Conservation (phyloP, 2,888 invertebrate species). For the Eueremaeus valkanovi region DNA sequence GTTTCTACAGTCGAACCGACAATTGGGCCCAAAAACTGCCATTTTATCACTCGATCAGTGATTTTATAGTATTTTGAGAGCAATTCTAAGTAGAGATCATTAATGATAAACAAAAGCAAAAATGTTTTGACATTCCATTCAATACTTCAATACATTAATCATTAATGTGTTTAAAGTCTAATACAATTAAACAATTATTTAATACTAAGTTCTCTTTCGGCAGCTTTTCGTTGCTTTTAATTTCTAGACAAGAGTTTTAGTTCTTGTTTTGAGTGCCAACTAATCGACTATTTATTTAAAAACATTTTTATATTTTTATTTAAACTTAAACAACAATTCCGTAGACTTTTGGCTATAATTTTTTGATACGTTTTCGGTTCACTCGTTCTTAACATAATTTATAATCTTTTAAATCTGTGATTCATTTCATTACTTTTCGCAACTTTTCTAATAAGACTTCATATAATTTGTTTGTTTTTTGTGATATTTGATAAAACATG, state of each 20-base stretch:
- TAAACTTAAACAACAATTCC: not conserved
- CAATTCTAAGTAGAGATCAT: not conserved
- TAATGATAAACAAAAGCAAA: not conserved
- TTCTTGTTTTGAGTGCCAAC: constrained; percentile 23
- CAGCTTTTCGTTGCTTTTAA: constrained; percentile 25
- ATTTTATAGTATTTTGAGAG: not conserved
- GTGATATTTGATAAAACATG: not conserved
- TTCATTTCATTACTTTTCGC: constrained; percentile 2
- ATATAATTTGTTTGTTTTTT: constrained; percentile 1
- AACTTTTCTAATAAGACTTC: not conserved
- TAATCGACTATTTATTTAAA: not conserved
- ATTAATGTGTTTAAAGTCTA: not conserved
- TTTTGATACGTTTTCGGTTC: not conserved
- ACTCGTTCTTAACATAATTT: not conserved
- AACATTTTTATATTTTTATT: not conserved
- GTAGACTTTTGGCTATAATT: not conserved
- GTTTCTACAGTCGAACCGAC: constrained; percentile 1
- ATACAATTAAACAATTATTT: constrained; percentile 7
- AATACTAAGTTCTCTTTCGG: not conserved
- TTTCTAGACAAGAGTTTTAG: not conserved
- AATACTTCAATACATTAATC: no score
- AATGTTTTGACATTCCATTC: constrained; percentile 7
- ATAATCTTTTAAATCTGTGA: constrained; percentile 10
- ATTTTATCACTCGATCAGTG: constrained; percentile 20
- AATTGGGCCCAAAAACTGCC: constrained; percentile 34